Conservation (phyloP, 2,113 vertebrate species). For the Phoenicopterus ruber region DNA sequence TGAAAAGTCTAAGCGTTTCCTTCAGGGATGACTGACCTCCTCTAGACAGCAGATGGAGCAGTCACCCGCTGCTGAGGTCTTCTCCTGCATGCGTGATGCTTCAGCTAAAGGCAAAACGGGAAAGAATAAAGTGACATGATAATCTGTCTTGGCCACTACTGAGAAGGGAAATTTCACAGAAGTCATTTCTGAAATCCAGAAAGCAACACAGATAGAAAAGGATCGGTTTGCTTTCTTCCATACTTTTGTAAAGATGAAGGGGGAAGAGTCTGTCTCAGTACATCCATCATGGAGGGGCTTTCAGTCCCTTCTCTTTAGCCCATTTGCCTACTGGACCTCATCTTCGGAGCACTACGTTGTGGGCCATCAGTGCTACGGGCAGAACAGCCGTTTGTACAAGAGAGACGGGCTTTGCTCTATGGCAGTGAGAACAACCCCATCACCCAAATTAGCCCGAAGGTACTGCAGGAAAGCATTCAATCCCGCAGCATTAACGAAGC, state of each 20-base stretch:
- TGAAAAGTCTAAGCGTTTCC: neutral
- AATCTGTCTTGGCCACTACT: neutral
- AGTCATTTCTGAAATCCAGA: neutral
- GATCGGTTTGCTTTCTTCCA: neutral
- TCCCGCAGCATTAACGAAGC: neutral
- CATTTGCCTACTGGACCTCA: neutral
- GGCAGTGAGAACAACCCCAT: neutral
- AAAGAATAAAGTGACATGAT: neutral
- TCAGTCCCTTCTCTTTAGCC: neutral
- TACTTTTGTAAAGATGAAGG: neutral
- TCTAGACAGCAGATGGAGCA: constrained; percentile 9
- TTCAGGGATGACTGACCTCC: neutral
- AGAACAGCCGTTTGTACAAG: neutral
- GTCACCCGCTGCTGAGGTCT: neutral
- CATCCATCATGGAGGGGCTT: neutral
- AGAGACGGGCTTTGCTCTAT: neutral
- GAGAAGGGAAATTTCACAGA: neutral
- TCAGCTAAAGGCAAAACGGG: neutral
- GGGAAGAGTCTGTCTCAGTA: neutral
- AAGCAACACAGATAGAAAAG: neutral
- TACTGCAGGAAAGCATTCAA: neutral
- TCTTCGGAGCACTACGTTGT: neutral
- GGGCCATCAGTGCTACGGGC: neutral
- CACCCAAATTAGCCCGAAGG: neutral
- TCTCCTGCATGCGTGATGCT: neutral